These are phyloP conservation scores for Andrena bucephala DNA, from an alignment of 2,888 invertebrate genomes.

Conservation along the genomic window DNA sequence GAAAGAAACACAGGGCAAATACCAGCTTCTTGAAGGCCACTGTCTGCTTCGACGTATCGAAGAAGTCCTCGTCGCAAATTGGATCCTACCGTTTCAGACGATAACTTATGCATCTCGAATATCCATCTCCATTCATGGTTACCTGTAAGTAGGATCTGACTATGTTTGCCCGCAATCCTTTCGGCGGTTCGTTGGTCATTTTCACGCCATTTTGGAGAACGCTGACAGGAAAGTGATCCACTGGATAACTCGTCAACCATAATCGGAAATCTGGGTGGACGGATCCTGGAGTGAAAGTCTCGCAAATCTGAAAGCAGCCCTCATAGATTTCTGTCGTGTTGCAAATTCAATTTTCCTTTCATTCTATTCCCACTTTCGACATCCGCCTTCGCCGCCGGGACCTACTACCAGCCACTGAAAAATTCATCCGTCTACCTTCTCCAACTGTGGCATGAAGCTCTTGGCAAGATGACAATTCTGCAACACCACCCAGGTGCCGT, in stretches of 20 bases:
- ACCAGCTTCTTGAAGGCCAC: slow-evolving; percentile 93
- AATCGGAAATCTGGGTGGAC: slow-evolving; percentile 96
- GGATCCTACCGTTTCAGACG: slow-evolving; percentile 88
- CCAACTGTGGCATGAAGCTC: slow-evolving; percentile 96
- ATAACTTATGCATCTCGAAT: neutral
- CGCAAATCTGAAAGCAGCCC: slow-evolving; percentile 89
- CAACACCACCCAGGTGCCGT: slow-evolving; percentile 96
- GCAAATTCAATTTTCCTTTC: neutral
- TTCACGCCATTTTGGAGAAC: slow-evolving; percentile 97
- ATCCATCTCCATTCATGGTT: neutral
- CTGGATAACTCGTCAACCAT: slow-evolving; percentile 97
- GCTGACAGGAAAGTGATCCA: slow-evolving; percentile 95
- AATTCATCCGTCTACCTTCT: slow-evolving; percentile 88
- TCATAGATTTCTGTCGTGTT: neutral
- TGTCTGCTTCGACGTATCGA: slow-evolving; percentile 92
- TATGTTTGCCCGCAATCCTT: slow-evolving; percentile 94
- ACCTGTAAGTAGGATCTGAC: slow-evolving; percentile 90
- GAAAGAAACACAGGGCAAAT: slow-evolving; percentile 96
- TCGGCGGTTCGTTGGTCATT: slow-evolving; percentile 98
- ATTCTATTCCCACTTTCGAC: neutral
- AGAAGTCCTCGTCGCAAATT: slow-evolving; percentile 95
- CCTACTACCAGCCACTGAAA: neutral
- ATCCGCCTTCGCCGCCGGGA: neutral
- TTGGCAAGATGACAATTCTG: slow-evolving; percentile 98
- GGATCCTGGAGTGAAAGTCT: slow-evolving; percentile 91